Base-by-base conservation (phyloP, 1,140 invertebrate genomes). In the Pararge aegeria region DNA sequence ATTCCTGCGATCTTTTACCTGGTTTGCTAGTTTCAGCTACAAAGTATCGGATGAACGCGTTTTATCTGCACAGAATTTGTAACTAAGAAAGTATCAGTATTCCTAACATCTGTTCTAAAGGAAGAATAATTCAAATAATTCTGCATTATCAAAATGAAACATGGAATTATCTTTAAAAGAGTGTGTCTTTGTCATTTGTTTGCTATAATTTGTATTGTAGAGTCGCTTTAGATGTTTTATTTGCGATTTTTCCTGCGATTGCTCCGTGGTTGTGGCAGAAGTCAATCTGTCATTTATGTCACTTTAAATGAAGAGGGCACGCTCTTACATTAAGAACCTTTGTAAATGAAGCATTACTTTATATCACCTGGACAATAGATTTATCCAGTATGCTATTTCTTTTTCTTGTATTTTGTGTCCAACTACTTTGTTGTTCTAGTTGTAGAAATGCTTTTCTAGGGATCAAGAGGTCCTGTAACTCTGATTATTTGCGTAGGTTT, bases 111-210 rank as follows among this genome's bases (percentile, higher is more conserved):
- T n/a, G n/a, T n/a, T n/a, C n/a, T n/a, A n/a, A n/a, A n/a, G n/a
- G n/a, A n/a, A n/a, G n/a, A n/a, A n/a, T n/a, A n/a, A n/a, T n/a
- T n/a, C n/a, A n/a, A n/a, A n/a, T n/a, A n/a, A n/a, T n/a, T n/a
- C n/a, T n/a, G n/a, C n/a, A n/a, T n/a, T n/a, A n/a, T n/a, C n/a
- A n/a, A n/a, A n/a, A n/a, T n/a, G n/a, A n/a, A n/a, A n/a, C n/a
- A n/a, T n/a, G n/a, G n/a, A 53, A 64, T 68, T 70, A 55, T 64
- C 40, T 61, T 49, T 21, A 49, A 37, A 57, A 62, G 60, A 54
- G 61, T 81, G 62, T 67, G 55, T 81, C 79, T 73, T 55, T 78
- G 75, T 76, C 78, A 50, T 84, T 83, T 83, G 71, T 81, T 72
- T 56, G 62, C 66, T 69, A 69, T 74, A 70, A 80, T 74, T 69